A percentile compares a stretch with the other conserved stretches of the same genome.
Conservation (phyloP, 2,888 invertebrate species). For the Synergus umbraculus region DNA sequence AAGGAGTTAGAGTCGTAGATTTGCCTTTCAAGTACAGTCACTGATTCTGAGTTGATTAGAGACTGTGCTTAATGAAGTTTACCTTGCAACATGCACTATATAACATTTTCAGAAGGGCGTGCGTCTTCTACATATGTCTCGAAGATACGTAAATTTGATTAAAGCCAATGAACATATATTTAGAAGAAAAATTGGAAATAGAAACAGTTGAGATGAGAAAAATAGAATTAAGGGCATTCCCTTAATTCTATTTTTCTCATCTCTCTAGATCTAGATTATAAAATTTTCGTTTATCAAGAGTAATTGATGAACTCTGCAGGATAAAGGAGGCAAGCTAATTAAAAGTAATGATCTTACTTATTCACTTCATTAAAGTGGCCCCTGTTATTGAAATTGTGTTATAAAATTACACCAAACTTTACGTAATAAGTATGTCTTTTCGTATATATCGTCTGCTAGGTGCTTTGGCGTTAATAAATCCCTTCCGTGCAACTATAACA, state of each 20-base stretch:
- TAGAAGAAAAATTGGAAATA: background rate
- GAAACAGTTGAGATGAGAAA: background rate
- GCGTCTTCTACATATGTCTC: background rate
- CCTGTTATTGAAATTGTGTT: background rate
- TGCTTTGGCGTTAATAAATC: constrained; percentile 17
- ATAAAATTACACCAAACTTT: background rate
- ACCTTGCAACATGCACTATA: background rate
- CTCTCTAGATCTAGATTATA: background rate
- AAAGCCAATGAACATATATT: no score
- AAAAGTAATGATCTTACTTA: background rate
- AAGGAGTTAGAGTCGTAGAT: background rate
- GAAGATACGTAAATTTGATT: no score
- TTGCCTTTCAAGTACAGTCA: background rate
- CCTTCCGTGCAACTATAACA: constrained; percentile 2
- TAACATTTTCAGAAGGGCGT: background rate
- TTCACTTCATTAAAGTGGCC: no score
- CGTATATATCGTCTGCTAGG: background rate
- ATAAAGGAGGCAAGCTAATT: background rate
- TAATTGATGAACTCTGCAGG: background rate
- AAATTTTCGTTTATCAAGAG: background rate
- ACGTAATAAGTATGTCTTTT: background rate
- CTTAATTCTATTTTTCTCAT: no score
- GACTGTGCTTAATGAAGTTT: background rate
- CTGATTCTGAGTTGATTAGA: background rate
- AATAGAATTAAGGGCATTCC: background rate